phyloP scores from a whole-genome alignment of 2,113 vertebrate species.

The Psettodes erumei region DNA sequence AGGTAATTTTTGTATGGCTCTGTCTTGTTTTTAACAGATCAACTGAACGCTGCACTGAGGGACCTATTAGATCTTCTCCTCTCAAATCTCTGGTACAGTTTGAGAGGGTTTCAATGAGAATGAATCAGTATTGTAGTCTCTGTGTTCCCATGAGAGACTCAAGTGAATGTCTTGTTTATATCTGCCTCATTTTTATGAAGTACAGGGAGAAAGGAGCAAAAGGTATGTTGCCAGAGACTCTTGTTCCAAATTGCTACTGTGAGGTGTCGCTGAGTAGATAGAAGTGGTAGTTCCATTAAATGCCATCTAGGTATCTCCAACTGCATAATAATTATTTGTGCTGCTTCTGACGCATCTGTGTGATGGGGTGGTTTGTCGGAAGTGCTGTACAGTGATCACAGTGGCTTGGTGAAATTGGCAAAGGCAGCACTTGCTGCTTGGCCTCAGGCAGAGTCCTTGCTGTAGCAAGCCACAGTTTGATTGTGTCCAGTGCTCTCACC shows the following conservation, averaged over 20 bases:
- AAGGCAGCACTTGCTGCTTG: slow-evolving; percentile 14
- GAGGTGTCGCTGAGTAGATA: slow-evolving; percentile 19
- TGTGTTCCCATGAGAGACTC: slow-evolving; percentile 28
- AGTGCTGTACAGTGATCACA: slow-evolving; percentile 13
- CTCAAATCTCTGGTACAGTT: slow-evolving; percentile 32
- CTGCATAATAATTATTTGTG: slow-evolving; percentile 52
- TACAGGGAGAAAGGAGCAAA: slow-evolving; percentile 1
- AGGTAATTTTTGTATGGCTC: slow-evolving; percentile 20
- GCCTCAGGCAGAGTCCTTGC: slow-evolving; percentile 23
- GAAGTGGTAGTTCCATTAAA: slow-evolving; percentile 46
- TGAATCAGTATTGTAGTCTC: slow-evolving; percentile 31
- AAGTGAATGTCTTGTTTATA: slow-evolving; percentile 32
- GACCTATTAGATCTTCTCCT: slow-evolving; percentile 27
- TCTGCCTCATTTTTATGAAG: slow-evolving; percentile 29
- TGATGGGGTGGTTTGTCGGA: slow-evolving; percentile 16
- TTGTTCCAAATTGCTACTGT: slow-evolving; percentile 39
- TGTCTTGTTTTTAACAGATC: slow-evolving; percentile 33
- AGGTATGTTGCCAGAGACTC: slow-evolving; percentile 1
- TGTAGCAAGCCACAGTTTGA: slow-evolving; percentile 7
- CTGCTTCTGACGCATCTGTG: slow-evolving; percentile 24
- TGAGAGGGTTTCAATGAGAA: slow-evolving; percentile 41
- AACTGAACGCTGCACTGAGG: slow-evolving; percentile 30
- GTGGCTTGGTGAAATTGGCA: slow-evolving; percentile 34
- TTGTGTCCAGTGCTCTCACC: slow-evolving; percentile 18
- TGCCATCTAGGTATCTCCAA: slow-evolving; percentile 35